phyloP scores from a whole-genome alignment of 2,797 vertebrate species.

The Poeciliopsis infans region DNA sequence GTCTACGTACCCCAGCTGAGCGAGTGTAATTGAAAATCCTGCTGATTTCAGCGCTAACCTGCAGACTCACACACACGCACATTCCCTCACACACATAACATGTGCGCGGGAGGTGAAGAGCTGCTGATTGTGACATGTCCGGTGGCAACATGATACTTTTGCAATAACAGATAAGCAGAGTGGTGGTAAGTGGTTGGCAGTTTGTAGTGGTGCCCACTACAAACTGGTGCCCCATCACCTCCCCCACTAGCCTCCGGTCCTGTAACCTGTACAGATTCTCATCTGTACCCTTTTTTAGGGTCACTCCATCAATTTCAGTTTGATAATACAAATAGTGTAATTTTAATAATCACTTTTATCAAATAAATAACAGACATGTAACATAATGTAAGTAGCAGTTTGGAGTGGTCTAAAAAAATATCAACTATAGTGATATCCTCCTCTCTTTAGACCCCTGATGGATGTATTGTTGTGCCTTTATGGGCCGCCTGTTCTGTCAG shows the following conservation, averaged over 20 bases:
- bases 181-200: slow-evolving; percentile 38
- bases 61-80: slow-evolving; percentile 4
- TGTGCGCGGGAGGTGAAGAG: slow-evolving; percentile 16
- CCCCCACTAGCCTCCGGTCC: too few species aligned
- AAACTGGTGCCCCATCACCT: too few species aligned
- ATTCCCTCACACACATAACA: slow-evolving; percentile 1
- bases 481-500: too few species aligned
- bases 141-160: slow-evolving; percentile 44
- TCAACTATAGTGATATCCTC: too few species aligned
- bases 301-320: slow-evolving; percentile 27
- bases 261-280: too few species aligned
- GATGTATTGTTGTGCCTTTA: too few species aligned
- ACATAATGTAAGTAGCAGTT: too few species aligned
- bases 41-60: slow-evolving; percentile 55
- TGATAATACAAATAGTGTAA: neutral
- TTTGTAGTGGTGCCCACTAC: too few species aligned
- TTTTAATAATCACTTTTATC: neutral
- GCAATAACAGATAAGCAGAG: slow-evolving; percentile 23
- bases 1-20: slow-evolving; percentile 55
- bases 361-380: too few species aligned
- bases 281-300: too few species aligned
- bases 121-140: slow-evolving; percentile 32
- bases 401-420: too few species aligned
- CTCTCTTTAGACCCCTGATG: too few species aligned
- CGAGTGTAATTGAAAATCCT: slow-evolving; percentile 69